Conservation (phyloP, 1,140 invertebrate genomes). For the Drosophila rhopaloa region DNA sequence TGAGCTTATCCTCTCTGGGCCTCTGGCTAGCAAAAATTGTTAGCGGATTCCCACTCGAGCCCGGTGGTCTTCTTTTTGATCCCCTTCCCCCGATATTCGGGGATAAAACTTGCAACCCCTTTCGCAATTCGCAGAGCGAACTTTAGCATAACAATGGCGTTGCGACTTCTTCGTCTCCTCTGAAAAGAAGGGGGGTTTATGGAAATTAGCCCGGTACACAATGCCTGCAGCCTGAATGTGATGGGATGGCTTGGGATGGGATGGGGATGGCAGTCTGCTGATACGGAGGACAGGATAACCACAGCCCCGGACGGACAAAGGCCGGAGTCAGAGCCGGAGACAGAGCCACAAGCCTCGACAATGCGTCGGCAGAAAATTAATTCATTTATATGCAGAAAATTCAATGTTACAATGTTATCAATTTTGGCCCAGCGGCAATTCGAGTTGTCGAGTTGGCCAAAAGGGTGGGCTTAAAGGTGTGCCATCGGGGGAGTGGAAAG, state of each 20-base stretch:
- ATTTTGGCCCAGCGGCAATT: constrained; percentile 70
- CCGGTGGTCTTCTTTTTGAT: constrained; percentile 25
- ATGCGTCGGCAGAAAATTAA: constrained; percentile 73
- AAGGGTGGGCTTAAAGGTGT: constrained; percentile 42
- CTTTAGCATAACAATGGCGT: constrained; percentile 81
- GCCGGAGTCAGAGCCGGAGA: constrained; percentile 13
- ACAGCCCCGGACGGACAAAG: constrained; percentile 6
- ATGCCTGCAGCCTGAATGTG: constrained; percentile 52
- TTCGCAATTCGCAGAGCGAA: constrained; percentile 34
- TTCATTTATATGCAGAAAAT: constrained; percentile 84
- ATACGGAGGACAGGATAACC: constrained; percentile 28
- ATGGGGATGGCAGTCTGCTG: constrained; percentile 27
- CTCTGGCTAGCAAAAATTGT: constrained; percentile 51
- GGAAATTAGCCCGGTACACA: constrained; percentile 78
- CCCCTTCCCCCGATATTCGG: constrained; percentile 1
- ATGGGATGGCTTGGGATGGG: not conserved
- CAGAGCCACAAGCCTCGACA: constrained; percentile 10
- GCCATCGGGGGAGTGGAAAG: constrained; percentile 11
- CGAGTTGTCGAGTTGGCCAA: constrained; percentile 11
- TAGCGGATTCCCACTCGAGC: constrained; percentile 58
- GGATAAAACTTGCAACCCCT: constrained; percentile 60
- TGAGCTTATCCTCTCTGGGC: constrained; percentile 63
- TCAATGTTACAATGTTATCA: constrained; percentile 83
- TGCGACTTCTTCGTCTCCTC: constrained; percentile 56
- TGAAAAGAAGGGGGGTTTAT: constrained; percentile 60